Percentiles rank a stretch among this genome's conserved stretches.
Conservation (phyloP, 2,113 vertebrate species). For the Pituophis catenifer region DNA sequence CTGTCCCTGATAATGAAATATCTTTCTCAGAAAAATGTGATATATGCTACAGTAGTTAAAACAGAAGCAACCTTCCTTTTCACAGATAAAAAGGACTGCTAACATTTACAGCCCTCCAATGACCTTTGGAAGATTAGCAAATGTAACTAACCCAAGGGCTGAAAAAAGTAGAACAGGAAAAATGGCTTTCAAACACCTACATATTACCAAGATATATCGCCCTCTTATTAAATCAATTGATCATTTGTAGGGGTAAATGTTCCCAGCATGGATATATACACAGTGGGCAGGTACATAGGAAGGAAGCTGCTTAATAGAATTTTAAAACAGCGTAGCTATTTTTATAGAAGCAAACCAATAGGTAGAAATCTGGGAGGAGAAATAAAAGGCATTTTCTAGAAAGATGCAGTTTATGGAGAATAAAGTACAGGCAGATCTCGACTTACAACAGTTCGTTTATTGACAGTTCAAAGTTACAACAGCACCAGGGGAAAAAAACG, state of each 20-base stretch:
- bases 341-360: not conserved
- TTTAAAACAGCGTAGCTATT: not conserved
- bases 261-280: not conserved
- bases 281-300: not conserved
- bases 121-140: slow-evolving; percentile 21
- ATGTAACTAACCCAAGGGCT: not conserved
- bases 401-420: not conserved
- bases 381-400: not conserved
- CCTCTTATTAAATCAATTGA: slow-evolving; percentile 37
- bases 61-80: slow-evolving; percentile 17
- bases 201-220: slow-evolving; percentile 36
- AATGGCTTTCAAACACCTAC: slow-evolving; percentile 31
- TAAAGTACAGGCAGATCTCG: not conserved
- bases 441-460: not conserved
- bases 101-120: not conserved
- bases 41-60: not conserved
- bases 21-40: slow-evolving; percentile 10
- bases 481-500: not conserved
- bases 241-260: slow-evolving; percentile 10
- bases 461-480: not conserved
- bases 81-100: slow-evolving; percentile 10
- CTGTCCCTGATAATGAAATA: not conserved
- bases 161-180: slow-evolving; percentile 15
- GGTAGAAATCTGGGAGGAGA: not conserved
- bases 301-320: not conserved